Percentiles rank a stretch among this genome's conserved stretches.
Conservation (phyloP, 2,113 vertebrate species). For the Alethe diademata region DNA sequence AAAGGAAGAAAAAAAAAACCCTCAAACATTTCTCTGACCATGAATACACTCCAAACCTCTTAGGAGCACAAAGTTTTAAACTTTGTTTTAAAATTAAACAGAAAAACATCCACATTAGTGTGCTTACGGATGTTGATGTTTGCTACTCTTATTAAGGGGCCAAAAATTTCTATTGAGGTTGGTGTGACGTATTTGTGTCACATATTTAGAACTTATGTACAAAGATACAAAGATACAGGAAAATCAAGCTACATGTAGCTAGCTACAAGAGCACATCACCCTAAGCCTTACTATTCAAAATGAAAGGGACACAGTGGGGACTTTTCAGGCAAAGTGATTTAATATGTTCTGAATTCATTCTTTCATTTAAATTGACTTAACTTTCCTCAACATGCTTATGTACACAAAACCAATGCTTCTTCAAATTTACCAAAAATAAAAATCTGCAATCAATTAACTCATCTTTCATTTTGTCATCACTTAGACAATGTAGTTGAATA, state of each 20-base stretch:
- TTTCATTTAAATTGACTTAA: neutral
- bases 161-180: neutral
- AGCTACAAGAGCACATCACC: neutral
- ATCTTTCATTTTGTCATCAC: slow-evolving; percentile 50
- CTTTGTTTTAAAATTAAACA: neutral
- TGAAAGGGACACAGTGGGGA: neutral
- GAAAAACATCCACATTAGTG: neutral
- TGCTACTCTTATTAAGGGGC: neutral
- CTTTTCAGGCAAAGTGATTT: slow-evolving; percentile 32
- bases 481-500: slow-evolving; percentile 36
- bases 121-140: neutral
- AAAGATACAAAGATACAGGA: neutral
- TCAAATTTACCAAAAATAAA: slow-evolving; percentile 37
- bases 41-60: neutral
- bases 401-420: slow-evolving; percentile 26
- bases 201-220: neutral
- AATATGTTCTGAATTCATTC: slow-evolving; percentile 29
- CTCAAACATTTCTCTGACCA: neutral
- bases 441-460: slow-evolving; percentile 51
- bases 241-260: neutral
- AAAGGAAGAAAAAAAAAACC: neutral
- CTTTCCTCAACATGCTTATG: slow-evolving; percentile 9
- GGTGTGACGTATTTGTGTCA: neutral
- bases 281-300: neutral
- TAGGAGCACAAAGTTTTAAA: neutral